Base-by-base conservation (phyloP, 2,888 invertebrate genomes). In the Drosophila borborema region DNA sequence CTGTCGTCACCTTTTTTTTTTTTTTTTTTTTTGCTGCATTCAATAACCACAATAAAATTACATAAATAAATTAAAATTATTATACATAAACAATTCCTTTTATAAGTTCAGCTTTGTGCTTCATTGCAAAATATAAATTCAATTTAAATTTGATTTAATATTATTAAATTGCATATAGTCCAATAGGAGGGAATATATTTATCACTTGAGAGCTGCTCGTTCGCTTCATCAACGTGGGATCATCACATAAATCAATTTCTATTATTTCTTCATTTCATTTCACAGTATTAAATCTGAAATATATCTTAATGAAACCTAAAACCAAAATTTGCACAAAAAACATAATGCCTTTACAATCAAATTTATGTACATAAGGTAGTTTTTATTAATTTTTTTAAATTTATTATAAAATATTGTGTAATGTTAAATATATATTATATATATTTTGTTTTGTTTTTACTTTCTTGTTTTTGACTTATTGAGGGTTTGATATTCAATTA, bases 391-490 rank as follows among this genome's bases (percentile, higher is more conserved):
- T 53, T 67, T 53, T 51, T 18, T 51, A 28, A 28, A 9, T 65
- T 66, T 67, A 55, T 36, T 36, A 41, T 66, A 41, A 67, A 55
- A 67, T 66, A 54, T 67, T 67, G 34, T 67, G 23, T 38, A 40
- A n/a, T 59, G 23, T 45, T 51, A 51, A 61, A 55, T 74, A 59
- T 56, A 28, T 55, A 43, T 41, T 43, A 31, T 56, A 31, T 18
- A 43, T 43, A 49, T 46, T 51, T 46, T 36, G 41, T 16, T 18
- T 62, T 16, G 45, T 53, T 49, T 55, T 64, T 41, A 45, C 20
- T 54, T 59, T 60, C 61, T 59, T 49, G 6, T 10, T 18, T 34
- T 38, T 38, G 36, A 38, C 20, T 54, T 38, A 36, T 36, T 36
- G 16, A 38, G 53, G 61, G 38, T 48, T 43, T 62, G 16, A 53